Evolutionary conservation across 2,888 invertebrate species (phyloP).

Genomic region (Macrosoma leucophasiata): DNA sequence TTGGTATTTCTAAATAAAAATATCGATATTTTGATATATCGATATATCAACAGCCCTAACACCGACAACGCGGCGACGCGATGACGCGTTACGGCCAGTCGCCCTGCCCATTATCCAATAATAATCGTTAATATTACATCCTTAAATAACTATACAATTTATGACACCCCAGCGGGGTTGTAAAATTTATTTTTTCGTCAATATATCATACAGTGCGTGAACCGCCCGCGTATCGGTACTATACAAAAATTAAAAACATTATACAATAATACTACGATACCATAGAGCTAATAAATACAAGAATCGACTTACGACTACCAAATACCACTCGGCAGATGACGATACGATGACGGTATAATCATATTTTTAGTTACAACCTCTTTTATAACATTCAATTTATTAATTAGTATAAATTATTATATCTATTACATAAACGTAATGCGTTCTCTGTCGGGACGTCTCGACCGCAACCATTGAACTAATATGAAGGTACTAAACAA

Average conservation of each 20-base stretch:
- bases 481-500: too few species aligned
- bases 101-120: constrained; percentile 28
- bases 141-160: constrained; percentile 67
- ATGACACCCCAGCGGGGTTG: constrained; percentile 47
- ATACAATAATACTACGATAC: constrained; percentile 67
- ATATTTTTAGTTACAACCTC: constrained; percentile 71
- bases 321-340: constrained; percentile 53
- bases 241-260: constrained; percentile 76
- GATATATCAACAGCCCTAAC: constrained; percentile 7
- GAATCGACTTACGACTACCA: constrained; percentile 67
- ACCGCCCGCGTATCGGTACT: constrained; percentile 55
- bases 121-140: constrained; percentile 54
- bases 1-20: too few species aligned
- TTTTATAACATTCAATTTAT: constrained; percentile 64
- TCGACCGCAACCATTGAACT: too few species aligned
- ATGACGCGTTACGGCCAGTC: constrained; percentile 7
- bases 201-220: constrained; percentile 61
- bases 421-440: constrained; percentile 53
- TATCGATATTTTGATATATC: too few species aligned
- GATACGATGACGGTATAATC: constrained; percentile 52
- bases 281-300: constrained; percentile 69
- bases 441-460: too few species aligned
- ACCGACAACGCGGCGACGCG: constrained; percentile 2
- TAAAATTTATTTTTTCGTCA: constrained; percentile 56
- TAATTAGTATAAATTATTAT: constrained; percentile 60